These are phyloP conservation scores for Stylophora pistillata DNA, from an alignment of 64 coral and sea anemone genomes.

Conservation along the genomic window DNA sequence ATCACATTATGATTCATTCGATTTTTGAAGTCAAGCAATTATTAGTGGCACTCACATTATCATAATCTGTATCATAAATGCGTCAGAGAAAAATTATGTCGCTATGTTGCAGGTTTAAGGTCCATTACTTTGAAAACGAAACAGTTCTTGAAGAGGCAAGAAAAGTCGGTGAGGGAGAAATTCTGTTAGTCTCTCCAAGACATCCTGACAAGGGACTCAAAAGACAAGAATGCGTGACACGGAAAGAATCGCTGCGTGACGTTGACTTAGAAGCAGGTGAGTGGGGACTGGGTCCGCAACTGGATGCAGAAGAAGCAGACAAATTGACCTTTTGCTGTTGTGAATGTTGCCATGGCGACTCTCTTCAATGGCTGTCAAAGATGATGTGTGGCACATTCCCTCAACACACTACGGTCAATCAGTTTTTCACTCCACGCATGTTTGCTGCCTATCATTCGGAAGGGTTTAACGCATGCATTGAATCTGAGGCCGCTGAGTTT, in stretches of 20 bases:
- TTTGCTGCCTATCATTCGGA: no score
- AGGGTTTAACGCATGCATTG: constrained; percentile 74
- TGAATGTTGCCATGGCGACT: constrained; percentile 67
- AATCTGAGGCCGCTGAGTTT: constrained; percentile 72
- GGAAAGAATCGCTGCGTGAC: no score
- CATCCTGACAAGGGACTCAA: no score
- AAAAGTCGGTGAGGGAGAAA: constrained; percentile 24
- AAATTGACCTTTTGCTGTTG: constrained; percentile 64
- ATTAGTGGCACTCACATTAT: no score
- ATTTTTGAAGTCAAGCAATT: no score
- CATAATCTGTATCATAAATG: no score
- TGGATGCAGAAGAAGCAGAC: constrained; percentile 54
- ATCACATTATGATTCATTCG: not conserved
- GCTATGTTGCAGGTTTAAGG: not conserved
- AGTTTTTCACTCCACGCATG: constrained; percentile 77
- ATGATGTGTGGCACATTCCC: constrained; percentile 62
- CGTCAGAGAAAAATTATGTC: not conserved
- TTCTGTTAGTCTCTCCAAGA: no score
- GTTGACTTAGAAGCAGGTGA: no score
- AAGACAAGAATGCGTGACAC: no score
- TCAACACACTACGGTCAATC: constrained; percentile 52
- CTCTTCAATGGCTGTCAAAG: constrained; percentile 11
- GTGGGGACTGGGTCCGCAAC: constrained; percentile 56
- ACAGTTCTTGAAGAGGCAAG: not conserved
- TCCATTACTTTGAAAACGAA: constrained; percentile 3